Conservation (phyloP, 2,888 invertebrate species). For the Polyommatus iphigenia region DNA sequence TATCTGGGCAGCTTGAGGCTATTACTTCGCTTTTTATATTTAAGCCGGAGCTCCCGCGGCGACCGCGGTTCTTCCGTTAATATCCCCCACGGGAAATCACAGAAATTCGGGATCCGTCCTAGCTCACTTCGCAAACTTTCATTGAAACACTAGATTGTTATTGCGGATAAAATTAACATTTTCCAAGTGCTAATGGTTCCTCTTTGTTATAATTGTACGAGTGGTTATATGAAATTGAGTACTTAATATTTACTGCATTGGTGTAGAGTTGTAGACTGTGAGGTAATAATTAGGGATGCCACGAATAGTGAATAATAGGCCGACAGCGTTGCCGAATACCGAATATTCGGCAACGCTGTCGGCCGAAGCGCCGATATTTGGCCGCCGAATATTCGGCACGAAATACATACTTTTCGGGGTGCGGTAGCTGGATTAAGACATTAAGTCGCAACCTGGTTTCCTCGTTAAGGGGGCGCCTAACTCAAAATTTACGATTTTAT, state of each 20-base stretch:
- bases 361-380: no score
- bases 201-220: background rate
- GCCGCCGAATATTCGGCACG: no score
- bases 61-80: constrained; percentile 44
- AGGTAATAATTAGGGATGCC: background rate
- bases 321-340: no score
- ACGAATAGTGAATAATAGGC: no score
- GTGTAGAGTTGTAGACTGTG: background rate
- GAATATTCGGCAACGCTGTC: no score
- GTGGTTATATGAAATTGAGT: background rate
- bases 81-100: constrained; percentile 45
- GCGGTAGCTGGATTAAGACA: no score
- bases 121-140: constrained; percentile 42
- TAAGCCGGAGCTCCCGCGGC: constrained; percentile 38
- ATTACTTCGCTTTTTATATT: constrained; percentile 43
- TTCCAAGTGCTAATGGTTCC: constrained; percentile 12
- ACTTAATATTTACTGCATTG: background rate
- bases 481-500: no score
- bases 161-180: constrained; percentile 41
- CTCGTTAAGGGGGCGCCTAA: no score
- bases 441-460: no score
- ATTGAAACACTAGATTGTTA: constrained; percentile 40
- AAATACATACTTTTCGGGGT: no score
- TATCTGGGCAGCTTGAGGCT: constrained; percentile 36
- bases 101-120: constrained; percentile 43